Conservation (phyloP, 2,888 invertebrate species). For the Drosophila planitibia region DNA sequence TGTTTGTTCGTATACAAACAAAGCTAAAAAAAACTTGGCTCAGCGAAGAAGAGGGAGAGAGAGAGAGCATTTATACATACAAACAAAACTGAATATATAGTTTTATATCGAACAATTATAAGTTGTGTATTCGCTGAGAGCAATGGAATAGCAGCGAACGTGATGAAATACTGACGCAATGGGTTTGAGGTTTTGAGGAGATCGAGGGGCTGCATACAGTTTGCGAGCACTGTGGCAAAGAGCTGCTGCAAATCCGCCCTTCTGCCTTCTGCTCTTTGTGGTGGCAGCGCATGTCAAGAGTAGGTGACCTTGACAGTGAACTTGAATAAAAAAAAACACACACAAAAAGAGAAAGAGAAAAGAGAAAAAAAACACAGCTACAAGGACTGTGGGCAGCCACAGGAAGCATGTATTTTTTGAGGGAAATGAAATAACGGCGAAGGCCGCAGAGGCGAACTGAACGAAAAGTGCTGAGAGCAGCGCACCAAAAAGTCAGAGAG, state of each 20-base stretch:
- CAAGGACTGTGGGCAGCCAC: slow-evolving; percentile 74
- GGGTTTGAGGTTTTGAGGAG: slow-evolving; percentile 1
- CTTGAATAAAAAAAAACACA: slow-evolving; percentile 87
- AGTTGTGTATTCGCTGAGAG: slow-evolving; percentile 39
- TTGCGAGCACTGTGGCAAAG: slow-evolving; percentile 48
- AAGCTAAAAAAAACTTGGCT: slow-evolving; percentile 32
- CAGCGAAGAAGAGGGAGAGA: slow-evolving; percentile 1
- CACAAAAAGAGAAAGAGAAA: background rate
- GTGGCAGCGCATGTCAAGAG: slow-evolving; percentile 88
- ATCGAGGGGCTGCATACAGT: slow-evolving; percentile 29
- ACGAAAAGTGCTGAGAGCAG: slow-evolving; percentile 20
- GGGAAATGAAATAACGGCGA: slow-evolving; percentile 28
- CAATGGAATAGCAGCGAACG: slow-evolving; percentile 23
- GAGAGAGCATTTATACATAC: background rate
- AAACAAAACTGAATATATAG: background rate
- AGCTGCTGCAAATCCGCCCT: slow-evolving; percentile 57
- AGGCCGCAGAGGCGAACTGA: slow-evolving; percentile 26
- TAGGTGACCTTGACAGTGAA: slow-evolving; percentile 93
- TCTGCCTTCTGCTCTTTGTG: slow-evolving; percentile 26
- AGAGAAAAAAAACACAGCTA: slow-evolving; percentile 50
- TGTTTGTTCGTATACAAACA: slow-evolving; percentile 13
- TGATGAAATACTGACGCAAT: slow-evolving; percentile 25
- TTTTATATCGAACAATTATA: slow-evolving; percentile 28
- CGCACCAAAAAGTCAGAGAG: slow-evolving; percentile 6
- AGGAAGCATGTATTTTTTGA: slow-evolving; percentile 31